Conservation (phyloP, 2,888 invertebrate genomes). For the Exephanes ischioxanthus region DNA sequence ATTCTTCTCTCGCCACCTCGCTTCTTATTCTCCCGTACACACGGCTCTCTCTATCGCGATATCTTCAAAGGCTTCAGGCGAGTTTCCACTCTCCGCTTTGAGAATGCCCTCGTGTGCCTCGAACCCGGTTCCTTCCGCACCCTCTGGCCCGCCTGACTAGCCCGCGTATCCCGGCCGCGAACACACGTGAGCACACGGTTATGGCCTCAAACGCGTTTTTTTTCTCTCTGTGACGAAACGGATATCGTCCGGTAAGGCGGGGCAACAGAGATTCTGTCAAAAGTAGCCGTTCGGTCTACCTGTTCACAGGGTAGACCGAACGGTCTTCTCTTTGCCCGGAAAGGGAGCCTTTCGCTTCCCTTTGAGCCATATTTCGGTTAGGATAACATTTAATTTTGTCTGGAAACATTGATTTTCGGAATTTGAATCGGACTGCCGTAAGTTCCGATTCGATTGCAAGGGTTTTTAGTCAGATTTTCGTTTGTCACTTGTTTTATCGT, state of each 20-base stretch:
- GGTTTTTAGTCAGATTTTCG: too few species aligned
- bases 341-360: neutral
- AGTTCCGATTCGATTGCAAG: too few species aligned
- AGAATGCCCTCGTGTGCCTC: slow-evolving; percentile 42
- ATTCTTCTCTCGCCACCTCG: slow-evolving; percentile 57
- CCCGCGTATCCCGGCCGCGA: neutral
- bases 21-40: slow-evolving; percentile 37
- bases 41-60: slow-evolving; percentile 48
- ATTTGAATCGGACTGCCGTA: too few species aligned
- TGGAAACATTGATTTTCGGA: neutral
- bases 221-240: slow-evolving; percentile 25
- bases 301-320: neutral
- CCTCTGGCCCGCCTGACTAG: slow-evolving; percentile 25
- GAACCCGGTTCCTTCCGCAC: slow-evolving; percentile 43
- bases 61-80: slow-evolving; percentile 73
- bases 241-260: slow-evolving; percentile 22
- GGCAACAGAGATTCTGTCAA: neutral
- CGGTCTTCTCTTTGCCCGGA: neutral
- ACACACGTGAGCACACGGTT: slow-evolving; percentile 3
- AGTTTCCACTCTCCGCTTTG: slow-evolving; percentile 48
- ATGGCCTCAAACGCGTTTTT: slow-evolving; percentile 23
- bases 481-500: too few species aligned
- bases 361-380: neutral
- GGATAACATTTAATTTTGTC: neutral
- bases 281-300: neutral